Evolutionary conservation across 2,888 invertebrate genomes (phyloP), one percentile per base, ranked within the genome.

Genomic region (Melieria crassipennis): DNA sequence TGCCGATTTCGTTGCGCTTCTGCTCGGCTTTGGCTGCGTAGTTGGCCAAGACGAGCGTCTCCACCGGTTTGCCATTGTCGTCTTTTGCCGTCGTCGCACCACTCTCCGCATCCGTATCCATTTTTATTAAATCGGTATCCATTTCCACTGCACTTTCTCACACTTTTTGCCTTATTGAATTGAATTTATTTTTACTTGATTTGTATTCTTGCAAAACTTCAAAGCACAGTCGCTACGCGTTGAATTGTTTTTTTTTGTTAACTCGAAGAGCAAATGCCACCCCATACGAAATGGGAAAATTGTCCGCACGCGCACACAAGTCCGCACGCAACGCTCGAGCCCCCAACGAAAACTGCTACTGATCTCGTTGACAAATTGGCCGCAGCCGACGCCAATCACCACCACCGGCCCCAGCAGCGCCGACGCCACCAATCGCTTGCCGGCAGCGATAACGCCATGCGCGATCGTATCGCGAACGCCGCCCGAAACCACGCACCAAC

Each of bases 1-100:
- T 75, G 7, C 81, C 83, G 4, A 79, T 79, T 64, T 80, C 83
- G 48, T 80, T 93, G 69, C 97, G 96, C 65, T 84, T 83, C 63
- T 81, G 81, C 67, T 83, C 83, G 48, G 83, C 83, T 67, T 84
- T 84, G 9, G 84, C 73, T 0, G 83, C 85, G 73, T 85, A 85
- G 75, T 86, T 86, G 72, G 86, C 86, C 75, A 86, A 75, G 13
- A 86, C 86, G 63, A 86, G 76, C n/a, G 85, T 86, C 77, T 86
- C 86, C 69, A 86, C 86, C 5, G 86, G 86, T 73, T 86, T 86
- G 52, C 30, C 30, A 30, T 30, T 30, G 30, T 30, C 30, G 69
- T 76, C 46, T 69, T 77, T 77, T 47, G 73, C 65, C 55, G 65
- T 72, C 7, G 70, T 55, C 57, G 74, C 67, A 75, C 76, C 76